Base-by-base conservation (phyloP, 2,113 vertebrate genomes). In the Anhinga rufa region DNA sequence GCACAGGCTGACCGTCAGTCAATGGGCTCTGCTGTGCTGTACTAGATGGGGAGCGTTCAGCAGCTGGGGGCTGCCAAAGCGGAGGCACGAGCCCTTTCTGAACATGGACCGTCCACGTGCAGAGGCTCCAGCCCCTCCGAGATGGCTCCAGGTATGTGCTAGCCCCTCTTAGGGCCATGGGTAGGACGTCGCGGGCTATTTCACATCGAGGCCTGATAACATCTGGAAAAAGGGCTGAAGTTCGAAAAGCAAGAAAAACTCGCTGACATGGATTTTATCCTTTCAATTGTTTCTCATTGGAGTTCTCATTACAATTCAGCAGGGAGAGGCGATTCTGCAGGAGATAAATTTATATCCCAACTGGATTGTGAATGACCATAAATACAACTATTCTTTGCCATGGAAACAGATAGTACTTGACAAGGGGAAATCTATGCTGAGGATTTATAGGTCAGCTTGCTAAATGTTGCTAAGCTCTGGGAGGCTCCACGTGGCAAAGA, bases 331-430 rank as follows among this genome's bases (percentile, higher is more conserved):
- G 7, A n/a, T 49, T 72, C 66, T 86, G 75, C 88, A 80, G 75
- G 90, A 84, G 70, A 80, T 32, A 60, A 46, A 92, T 90, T 40
- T 34, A 19, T 60, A 44, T 81, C 82, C 68, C 34, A 46, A 34
- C 68, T 7, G 77, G 68, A 12, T 42, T 52, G 58, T 64, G 79
- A 95, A 57, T 90, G 94, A 90, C 91, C 91, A 78, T 86, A 77
- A 93, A 90, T 6, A 80, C 92, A 77, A 31, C 19, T 1, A 38
- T 54, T 78, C 72, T 55, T 93, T 70, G 88, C 92, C 91, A 97
- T 95, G 91, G 92, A 88, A 96, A 94, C 95, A 88, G 92, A 91
- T 42, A 57, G 69, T 5, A 52, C 64, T 58, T 12, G 64, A 49
- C 86, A 86, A 42, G 66, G 19, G 71, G 68, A 70, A 69, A 74